Conservation (phyloP, 2,888 invertebrate species). For the Heliconius aoede region DNA sequence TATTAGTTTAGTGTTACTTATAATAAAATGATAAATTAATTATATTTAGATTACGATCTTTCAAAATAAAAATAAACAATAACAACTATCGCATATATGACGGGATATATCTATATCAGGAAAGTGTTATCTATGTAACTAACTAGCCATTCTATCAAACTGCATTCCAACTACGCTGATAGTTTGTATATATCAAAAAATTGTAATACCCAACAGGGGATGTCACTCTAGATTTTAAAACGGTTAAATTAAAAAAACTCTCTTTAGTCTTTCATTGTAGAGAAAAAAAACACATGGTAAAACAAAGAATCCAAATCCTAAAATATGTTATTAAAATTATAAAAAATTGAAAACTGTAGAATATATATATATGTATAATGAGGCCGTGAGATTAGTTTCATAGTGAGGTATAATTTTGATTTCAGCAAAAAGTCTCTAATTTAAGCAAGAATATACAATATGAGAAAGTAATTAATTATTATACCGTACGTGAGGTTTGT, state of each 20-base stretch:
- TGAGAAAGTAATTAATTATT: background rate
- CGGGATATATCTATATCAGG: background rate
- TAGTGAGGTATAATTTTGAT: conserved; percentile 4
- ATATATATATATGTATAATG: background rate
- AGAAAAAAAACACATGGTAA: no score
- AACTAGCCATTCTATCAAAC: background rate
- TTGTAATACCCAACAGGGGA: no score
- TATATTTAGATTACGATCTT: background rate
- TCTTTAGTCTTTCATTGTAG: background rate
- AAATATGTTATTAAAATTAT: no score
- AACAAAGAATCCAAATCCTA: no score
- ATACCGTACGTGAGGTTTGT: background rate
- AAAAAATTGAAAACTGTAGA: no score
- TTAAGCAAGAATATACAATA: background rate
- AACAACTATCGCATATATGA: background rate
- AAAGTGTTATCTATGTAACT: background rate
- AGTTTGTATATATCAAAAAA: background rate
- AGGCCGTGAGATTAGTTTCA: conserved; percentile 14
- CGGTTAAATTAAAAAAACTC: background rate
- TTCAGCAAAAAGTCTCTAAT: conserved; percentile 12
- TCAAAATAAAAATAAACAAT: background rate
- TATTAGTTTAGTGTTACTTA: no score
- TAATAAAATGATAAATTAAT: no score
- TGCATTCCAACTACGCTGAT: background rate
- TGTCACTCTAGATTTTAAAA: background rate